These are phyloP conservation scores for Sarcophaga peregrina DNA, from an alignment of 1,140 invertebrate species.

Conservation along the genomic window DNA sequence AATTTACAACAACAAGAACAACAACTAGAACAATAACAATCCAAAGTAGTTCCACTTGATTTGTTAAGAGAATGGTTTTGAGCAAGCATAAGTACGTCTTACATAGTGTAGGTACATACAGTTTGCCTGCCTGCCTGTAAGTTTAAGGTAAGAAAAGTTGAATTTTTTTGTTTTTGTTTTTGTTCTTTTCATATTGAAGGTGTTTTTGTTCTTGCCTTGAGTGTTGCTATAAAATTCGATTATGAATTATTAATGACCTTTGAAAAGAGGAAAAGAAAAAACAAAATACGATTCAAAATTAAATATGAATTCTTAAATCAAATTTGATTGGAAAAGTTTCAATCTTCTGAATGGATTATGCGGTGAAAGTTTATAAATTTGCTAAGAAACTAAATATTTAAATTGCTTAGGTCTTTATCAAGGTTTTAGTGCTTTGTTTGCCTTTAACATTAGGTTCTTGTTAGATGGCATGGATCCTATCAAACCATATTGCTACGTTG, in stretches of 20 bases:
- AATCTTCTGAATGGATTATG: too few species aligned
- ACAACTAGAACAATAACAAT: not conserved
- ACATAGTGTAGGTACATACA: too few species aligned
- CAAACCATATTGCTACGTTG: too few species aligned
- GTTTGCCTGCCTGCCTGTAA: not conserved
- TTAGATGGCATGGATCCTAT: too few species aligned
- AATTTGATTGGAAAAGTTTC: too few species aligned
- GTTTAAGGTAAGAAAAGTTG: conserved; percentile 1
- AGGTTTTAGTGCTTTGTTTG: too few species aligned
- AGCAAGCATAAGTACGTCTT: too few species aligned
- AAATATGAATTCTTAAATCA: not conserved
- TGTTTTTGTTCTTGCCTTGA: not conserved
- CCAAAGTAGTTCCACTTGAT: conserved; percentile 4
- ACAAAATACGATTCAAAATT: not conserved
- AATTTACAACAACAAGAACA: too few species aligned
- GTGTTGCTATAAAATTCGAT: not conserved
- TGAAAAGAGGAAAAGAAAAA: not conserved
- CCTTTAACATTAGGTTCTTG: too few species aligned
- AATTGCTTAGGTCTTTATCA: too few species aligned
- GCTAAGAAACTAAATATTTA: not conserved
- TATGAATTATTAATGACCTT: not conserved
- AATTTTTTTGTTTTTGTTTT: not conserved
- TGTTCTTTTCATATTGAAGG: not conserved
- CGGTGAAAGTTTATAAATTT: not conserved
- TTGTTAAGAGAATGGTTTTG: not conserved